Evolutionary conservation across 2,888 invertebrate species (phyloP).

Genomic region (Pammene aurita): DNA sequence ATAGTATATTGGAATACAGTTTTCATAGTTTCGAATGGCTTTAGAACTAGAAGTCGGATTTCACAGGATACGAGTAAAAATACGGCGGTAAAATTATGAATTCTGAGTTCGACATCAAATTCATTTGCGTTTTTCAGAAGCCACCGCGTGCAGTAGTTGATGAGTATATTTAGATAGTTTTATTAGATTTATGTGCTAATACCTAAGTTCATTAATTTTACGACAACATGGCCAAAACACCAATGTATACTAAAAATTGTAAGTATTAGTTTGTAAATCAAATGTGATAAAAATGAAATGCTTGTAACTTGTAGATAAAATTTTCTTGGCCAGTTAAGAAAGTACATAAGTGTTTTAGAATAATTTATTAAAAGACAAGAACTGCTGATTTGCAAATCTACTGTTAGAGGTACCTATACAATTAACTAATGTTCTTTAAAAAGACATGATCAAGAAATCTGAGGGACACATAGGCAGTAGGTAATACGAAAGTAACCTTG

Average conservation of each 20-base stretch:
- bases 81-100: too few species aligned
- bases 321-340: neutral
- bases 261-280: conserved; percentile 26
- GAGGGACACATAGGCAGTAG: neutral
- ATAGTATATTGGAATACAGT: too few species aligned
- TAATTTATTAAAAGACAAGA: conserved; percentile 26
- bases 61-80: too few species aligned
- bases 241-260: conserved; percentile 17
- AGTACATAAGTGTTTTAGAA: conserved; percentile 1
- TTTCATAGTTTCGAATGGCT: too few species aligned
- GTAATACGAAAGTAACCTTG: too few species aligned
- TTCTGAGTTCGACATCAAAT: too few species aligned
- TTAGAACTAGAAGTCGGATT: too few species aligned
- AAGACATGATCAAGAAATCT: neutral
- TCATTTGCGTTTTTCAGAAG: too few species aligned
- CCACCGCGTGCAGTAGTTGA: too few species aligned
- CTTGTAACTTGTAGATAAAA: conserved; percentile 17
- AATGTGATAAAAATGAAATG: conserved; percentile 34
- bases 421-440: conserved; percentile 1
- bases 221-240: conserved; percentile 29
- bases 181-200: too few species aligned
- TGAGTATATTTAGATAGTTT: too few species aligned
- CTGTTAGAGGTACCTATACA: neutral
- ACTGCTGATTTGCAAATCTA: neutral
- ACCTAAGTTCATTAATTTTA: neutral